Evolutionary conservation across 2,888 invertebrate species (phyloP).

Genomic region (Caprella mutica): DNA sequence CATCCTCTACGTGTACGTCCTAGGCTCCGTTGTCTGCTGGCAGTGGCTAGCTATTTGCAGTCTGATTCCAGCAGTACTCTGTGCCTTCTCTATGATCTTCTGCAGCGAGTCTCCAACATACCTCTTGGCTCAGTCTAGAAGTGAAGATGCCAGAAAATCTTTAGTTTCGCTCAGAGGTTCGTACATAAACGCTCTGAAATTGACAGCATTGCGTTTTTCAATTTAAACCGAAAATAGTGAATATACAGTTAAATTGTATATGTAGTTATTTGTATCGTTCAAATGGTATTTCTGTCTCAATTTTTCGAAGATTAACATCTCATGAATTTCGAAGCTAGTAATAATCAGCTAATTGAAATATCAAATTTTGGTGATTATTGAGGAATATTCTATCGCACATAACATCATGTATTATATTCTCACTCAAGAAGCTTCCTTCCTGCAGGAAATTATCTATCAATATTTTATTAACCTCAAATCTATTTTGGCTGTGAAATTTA

Average conservation of each 20-base stretch:
- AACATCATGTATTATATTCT: too few species aligned
- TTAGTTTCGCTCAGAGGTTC: conserved; percentile 53
- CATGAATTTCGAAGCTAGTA: too few species aligned
- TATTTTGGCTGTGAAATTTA: too few species aligned
- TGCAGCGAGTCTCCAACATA: conserved; percentile 75
- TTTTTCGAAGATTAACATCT: too few species aligned
- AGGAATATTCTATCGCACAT: too few species aligned
- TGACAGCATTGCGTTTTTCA: background rate
- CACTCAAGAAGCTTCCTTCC: too few species aligned
- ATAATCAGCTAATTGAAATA: too few species aligned
- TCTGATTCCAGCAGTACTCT: conserved; percentile 50
- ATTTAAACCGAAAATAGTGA: background rate
- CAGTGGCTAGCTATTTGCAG: conserved; percentile 50
- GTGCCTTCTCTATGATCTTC: conserved; percentile 52
- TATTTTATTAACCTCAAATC: too few species aligned
- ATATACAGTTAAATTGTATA: background rate
- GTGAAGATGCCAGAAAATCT: conserved; percentile 52
- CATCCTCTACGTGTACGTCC: conserved; percentile 54
- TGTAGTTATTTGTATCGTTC: too few species aligned
- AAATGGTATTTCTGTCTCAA: too few species aligned
- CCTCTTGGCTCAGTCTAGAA: conserved; percentile 48
- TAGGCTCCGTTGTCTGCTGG: conserved; percentile 62
- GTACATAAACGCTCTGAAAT: background rate
- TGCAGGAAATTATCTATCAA: too few species aligned
- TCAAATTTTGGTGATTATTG: too few species aligned